Evolutionary conservation across 2,797 vertebrate genomes (phyloP), one percentile per base, ranked within the genome.

Genomic region (Psittacula echo): DNA sequence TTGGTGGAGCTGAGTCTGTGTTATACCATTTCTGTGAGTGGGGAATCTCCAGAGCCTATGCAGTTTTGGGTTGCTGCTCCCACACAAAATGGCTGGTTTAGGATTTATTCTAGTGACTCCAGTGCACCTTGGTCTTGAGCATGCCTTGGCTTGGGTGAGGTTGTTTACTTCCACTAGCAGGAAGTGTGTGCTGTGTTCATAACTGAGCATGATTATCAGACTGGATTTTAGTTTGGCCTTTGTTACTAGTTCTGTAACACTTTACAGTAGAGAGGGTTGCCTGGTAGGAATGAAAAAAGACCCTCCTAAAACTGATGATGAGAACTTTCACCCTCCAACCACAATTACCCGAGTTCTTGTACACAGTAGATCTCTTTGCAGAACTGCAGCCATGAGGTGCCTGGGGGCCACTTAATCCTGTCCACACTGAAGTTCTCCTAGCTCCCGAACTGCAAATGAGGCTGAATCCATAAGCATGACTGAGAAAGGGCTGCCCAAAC

Each of bases 171-270:
- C 72, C 47, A 11, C 24, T 45, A 89, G 67, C 89, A 93, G 90
- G 90, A 93, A 91, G 90, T 58, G 42, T 3, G 3, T 4, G 2
- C 39, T 44, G 17, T 41, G 13, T 71, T 89, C 16, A 7, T 84
- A 73, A 58, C 44, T 9, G 7, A 61, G 45, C 22, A 2, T 10
- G 30, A 32, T 83, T 89, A 94, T 79, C 78, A 27, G 48, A 13
- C 39, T 77, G 45, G 53, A 44, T 93, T 93, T 91, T 75, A 77
- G 50, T 41, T 65, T 96, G 74, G 90, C 83, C 84, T 96, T 96
- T 72, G 85, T 72, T 81, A 79, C 67, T 95, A 62, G 24, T 91
- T 66, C 65, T 47, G 3, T 73, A 73, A 21, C 5, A 20, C 50
- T 80, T 76, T 78, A 66, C 7, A 3, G 48, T 8, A 77, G 37